Evolutionary conservation across 2,888 invertebrate species (phyloP).

Genomic region (Aleiodes testaceus): DNA sequence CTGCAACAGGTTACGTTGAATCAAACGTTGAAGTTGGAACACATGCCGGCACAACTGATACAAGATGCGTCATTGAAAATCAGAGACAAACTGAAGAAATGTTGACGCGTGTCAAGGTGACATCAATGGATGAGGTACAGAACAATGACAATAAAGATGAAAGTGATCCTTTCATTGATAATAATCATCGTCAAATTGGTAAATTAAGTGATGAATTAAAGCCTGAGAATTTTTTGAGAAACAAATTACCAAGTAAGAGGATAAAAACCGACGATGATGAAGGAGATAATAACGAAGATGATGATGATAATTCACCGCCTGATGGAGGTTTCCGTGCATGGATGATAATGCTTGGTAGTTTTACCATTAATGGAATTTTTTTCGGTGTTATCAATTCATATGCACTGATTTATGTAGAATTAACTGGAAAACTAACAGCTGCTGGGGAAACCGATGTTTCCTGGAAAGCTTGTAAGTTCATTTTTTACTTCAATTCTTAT

Average conservation of each 20-base stretch:
- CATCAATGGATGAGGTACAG: conserved; percentile 10
- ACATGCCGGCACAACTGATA: conserved; percentile 24
- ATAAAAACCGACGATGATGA: background rate
- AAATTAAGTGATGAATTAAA: conserved; percentile 8
- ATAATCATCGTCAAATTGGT: conserved; percentile 16
- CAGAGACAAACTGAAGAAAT: conserved; percentile 24
- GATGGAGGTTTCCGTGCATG: conserved; percentile 88
- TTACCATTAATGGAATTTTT: conserved; percentile 90
- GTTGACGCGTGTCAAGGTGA: conserved; percentile 24
- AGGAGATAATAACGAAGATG: conserved; percentile 5
- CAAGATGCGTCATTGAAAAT: conserved; percentile 22
- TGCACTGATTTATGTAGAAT: conserved; percentile 84
- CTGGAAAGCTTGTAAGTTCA: conserved; percentile 86
- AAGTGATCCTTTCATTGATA: conserved; percentile 28
- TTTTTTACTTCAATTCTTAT: conserved; percentile 27
- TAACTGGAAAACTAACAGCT: conserved; percentile 78
- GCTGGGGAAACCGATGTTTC: conserved; percentile 82
- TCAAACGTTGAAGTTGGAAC: conserved; percentile 10
- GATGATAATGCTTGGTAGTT: conserved; percentile 87
- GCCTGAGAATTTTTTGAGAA: conserved; percentile 1
- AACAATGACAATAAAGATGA: conserved; percentile 17
- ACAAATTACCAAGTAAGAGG: background rate
- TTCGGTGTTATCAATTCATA: conserved; percentile 94
- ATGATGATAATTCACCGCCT: conserved; percentile 72
- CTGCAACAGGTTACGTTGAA: conserved; percentile 9